Evolutionary conservation across 1,140 invertebrate genomes (phyloP), one percentile per base, ranked within the genome.

Genomic region (Cyrtorhinus lividipennis): DNA sequence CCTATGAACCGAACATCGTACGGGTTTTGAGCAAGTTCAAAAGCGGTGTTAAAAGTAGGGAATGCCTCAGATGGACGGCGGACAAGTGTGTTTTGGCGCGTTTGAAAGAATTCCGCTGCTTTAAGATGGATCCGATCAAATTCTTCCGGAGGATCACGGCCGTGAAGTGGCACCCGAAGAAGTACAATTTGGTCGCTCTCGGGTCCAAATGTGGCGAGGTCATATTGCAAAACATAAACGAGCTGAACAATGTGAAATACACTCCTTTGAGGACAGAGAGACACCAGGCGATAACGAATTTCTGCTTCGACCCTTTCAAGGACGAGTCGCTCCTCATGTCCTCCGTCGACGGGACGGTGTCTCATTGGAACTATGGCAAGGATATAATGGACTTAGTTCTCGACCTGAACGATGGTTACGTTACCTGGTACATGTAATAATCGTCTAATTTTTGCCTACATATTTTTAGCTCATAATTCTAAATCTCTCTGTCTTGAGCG

Each of bases 311-410:
- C 56, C 62, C 62, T 2, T 59, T 63, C 24, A 15, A 20, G 2
- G 46, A 59, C 13, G 24, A 65, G 27, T 22, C 2, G 10, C 20
- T 65, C 12, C 38, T 65, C 3, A 58, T 56, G 25, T 61, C 64
- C 8, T 57, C 46, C 18, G 61, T 65, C 15, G 64, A 65, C 44
- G 64, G 64, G 8, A 62, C 64, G n/a, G 57, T 65, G 24, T 30
- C 30, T 13, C 22, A 25, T n/a, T 63, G 62, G 62, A 24, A 58
- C 27, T 53, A 53, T 27, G 23, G n/a, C 18, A 22, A 10, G 18
- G 48, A 53, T 20, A 20, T 53, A 5, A 53, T 53, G 48, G 10
- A 20, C 10, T 10, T 13, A 20, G 48, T 53, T 10, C 20, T 53
- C 12, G 48, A 53, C 48, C 18, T 53, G 48, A 53, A 53, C 48